phyloP scores from a whole-genome alignment of 2,888 invertebrate species.

The Caenorhabditis sp. region DNA sequence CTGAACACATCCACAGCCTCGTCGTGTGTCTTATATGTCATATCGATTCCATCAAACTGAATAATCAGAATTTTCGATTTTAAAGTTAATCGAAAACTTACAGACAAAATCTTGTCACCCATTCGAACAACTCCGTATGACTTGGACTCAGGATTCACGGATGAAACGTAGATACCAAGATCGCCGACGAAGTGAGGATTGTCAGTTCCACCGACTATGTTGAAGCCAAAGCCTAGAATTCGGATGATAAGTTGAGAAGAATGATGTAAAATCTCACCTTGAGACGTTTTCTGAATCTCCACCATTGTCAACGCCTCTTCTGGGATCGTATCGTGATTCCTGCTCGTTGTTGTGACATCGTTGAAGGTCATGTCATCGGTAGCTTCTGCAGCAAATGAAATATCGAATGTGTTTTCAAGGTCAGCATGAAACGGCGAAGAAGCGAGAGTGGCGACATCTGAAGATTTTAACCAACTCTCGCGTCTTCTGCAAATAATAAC shows the following conservation, averaged over 20 bases:
- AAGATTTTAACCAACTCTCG: conserved; percentile 33
- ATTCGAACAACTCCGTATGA: conserved; percentile 84
- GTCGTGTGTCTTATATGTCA: conserved; percentile 73
- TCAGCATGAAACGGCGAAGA: conserved; percentile 58
- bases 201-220: conserved; percentile 84
- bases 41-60: conserved; percentile 74
- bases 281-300: conserved; percentile 67
- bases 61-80: conserved; percentile 26
- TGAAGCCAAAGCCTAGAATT: conserved; percentile 84
- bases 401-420: conserved; percentile 49
- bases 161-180: conserved; percentile 84
- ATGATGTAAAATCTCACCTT: conserved; percentile 34
- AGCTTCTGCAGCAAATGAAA: conserved; percentile 67
- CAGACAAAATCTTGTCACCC: conserved; percentile 78
- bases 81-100: conserved; percentile 28
- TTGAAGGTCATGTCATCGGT: conserved; percentile 46
- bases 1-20: conserved; percentile 76
- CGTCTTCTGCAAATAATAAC: conserved; percentile 4
- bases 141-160: conserved; percentile 84
- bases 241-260: neutral
- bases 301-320: conserved; percentile 59
- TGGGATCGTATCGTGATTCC: conserved; percentile 8
- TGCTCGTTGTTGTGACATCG: conserved; percentile 2
- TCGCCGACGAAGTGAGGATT: conserved; percentile 83
- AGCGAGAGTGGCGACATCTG: conserved; percentile 46